phyloP scores from a whole-genome alignment of 2,888 invertebrate species.

The Thera obeliscata region DNA sequence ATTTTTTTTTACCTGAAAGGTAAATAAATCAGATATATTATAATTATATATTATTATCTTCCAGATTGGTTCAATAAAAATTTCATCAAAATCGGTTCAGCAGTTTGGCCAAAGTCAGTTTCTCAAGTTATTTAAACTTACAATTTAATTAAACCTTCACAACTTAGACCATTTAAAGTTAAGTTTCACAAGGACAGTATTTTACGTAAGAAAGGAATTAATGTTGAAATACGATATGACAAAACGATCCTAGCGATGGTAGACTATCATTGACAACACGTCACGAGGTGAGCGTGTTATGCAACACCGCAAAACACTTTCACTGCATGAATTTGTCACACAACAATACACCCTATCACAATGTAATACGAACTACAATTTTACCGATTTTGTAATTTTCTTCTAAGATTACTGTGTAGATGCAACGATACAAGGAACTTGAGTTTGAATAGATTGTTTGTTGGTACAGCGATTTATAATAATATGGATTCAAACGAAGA shows the following conservation, averaged over 20 bases:
- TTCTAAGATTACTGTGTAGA: slow-evolving; percentile 38
- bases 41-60: too few species aligned
- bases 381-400: slow-evolving; percentile 21
- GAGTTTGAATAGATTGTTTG: slow-evolving; percentile 13
- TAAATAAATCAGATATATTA: too few species aligned
- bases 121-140: too few species aligned
- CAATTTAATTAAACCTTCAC: too few species aligned
- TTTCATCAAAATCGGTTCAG: too few species aligned
- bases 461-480: slow-evolving; percentile 26
- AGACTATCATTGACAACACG: slow-evolving; percentile 51
- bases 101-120: too few species aligned
- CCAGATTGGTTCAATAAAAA: too few species aligned
- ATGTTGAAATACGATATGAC: slow-evolving; percentile 16
- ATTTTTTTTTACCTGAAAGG: too few species aligned
- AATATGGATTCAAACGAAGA: slow-evolving; percentile 18
- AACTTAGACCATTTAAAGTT: too few species aligned
- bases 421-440: slow-evolving; percentile 13
- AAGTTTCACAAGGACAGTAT: background rate
- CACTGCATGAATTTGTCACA: slow-evolving; percentile 56
- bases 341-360: slow-evolving; percentile 52
- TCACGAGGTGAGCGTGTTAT: slow-evolving; percentile 69
- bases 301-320: slow-evolving; percentile 72
- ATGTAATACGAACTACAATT: slow-evolving; percentile 22
- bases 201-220: background rate
- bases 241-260: slow-evolving; percentile 45